These are phyloP conservation scores for Ophraella communa DNA, from an alignment of 2,888 invertebrate genomes.

Conservation along the genomic window DNA sequence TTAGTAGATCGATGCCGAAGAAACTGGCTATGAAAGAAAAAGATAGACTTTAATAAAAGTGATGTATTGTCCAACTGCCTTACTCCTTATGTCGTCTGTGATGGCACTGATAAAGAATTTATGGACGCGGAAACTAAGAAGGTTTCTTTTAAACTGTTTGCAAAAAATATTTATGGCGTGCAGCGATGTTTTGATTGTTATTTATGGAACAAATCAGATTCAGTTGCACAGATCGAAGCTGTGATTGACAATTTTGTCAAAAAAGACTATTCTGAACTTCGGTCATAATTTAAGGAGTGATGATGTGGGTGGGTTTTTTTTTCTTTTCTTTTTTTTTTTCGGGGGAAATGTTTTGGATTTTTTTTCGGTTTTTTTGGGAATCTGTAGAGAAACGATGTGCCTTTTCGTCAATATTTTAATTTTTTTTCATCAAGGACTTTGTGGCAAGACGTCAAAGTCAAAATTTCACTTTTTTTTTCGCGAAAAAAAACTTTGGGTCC, in stretches of 20 bases:
- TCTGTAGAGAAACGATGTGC: too few relatives aligned
- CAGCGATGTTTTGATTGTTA: background rate
- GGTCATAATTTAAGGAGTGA: too few relatives aligned
- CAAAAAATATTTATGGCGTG: slow-evolving; percentile 1
- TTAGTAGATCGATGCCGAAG: slow-evolving; percentile 13
- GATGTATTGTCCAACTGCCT: slow-evolving; percentile 25
- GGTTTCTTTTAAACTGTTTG: slow-evolving; percentile 10
- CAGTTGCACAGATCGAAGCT: background rate
- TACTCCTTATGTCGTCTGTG: slow-evolving; percentile 20
- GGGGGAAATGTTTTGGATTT: too few relatives aligned
- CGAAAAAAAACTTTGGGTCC: too few relatives aligned
- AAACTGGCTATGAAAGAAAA: slow-evolving; percentile 4
- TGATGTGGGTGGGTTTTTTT: too few relatives aligned
- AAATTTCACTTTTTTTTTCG: too few relatives aligned
- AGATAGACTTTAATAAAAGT: slow-evolving; percentile 25
- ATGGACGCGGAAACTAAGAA: slow-evolving; percentile 10
- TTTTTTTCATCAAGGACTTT: too few relatives aligned
- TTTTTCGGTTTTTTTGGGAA: too few relatives aligned
- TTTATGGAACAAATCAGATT: background rate
- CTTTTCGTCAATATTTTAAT: too few relatives aligned
- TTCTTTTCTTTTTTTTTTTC: too few relatives aligned
- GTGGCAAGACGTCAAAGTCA: too few relatives aligned
- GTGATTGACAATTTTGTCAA: background rate
- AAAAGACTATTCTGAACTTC: too few relatives aligned
- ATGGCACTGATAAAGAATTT: slow-evolving; percentile 23